Percentiles rank a stretch among this genome's conserved stretches.
phyloP scores from a whole-genome alignment of 2,113 vertebrate genomes.

The Prochilodus magdalenae region DNA sequence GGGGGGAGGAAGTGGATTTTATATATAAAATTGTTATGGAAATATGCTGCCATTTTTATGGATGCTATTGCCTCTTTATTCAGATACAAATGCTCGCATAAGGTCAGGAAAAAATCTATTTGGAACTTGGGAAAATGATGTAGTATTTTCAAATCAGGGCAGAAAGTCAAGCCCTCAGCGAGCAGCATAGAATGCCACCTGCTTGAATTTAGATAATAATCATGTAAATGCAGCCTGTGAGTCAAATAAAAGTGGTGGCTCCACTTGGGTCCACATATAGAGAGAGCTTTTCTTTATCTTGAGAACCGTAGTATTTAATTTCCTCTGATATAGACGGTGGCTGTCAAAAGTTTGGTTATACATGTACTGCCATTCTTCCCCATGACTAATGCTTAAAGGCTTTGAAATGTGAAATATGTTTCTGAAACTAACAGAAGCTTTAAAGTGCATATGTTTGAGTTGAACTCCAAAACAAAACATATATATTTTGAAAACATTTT shows the following conservation, averaged over 20 bases:
- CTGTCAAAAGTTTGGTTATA: too few relatives aligned
- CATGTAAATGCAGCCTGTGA: not conserved
- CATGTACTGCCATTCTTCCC: too few relatives aligned
- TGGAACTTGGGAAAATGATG: not conserved
- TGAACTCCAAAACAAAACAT: too few relatives aligned
- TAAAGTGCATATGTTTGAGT: too few relatives aligned
- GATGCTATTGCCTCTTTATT: constrained; percentile 16
- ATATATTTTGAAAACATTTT: too few relatives aligned
- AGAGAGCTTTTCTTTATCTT: not conserved
- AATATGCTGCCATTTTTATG: constrained; percentile 37
- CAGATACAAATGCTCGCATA: constrained; percentile 21
- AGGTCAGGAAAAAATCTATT: constrained; percentile 24
- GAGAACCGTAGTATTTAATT: not conserved
- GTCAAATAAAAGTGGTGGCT: not conserved
- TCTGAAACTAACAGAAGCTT: too few relatives aligned
- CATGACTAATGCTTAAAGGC: too few relatives aligned
- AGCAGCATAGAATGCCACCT: constrained; percentile 12
- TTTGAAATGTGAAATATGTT: too few relatives aligned
- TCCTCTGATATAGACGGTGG: not conserved
- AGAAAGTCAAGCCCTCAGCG: not conserved
- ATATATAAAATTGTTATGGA: constrained; percentile 27
- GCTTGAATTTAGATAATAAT: constrained; percentile 10
- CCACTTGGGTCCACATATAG: not conserved
- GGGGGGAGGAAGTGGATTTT: not conserved
- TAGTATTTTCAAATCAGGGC: constrained; percentile 26